phyloP scores from a whole-genome alignment of 53 echinoderm and acorn worm genomes.

The Crossaster papposus region DNA sequence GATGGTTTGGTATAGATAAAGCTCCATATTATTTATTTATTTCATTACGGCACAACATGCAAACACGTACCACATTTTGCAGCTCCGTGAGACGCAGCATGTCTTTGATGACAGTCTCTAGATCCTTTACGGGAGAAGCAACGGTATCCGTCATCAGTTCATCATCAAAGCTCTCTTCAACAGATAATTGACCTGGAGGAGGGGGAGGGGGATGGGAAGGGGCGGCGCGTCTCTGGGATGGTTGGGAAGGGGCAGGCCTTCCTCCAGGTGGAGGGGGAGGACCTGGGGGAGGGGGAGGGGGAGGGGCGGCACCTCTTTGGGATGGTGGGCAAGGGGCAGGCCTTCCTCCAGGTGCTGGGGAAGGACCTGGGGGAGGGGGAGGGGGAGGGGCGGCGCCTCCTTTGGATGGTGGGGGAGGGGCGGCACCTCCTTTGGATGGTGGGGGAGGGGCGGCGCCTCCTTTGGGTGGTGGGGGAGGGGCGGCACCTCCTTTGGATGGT shows the following conservation, averaged over 20 bases:
- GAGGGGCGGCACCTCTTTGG: too few species aligned
- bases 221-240: neutral
- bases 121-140: neutral
- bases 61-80: neutral
- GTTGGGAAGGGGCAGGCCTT: neutral
- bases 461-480: neutral
- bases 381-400: too few species aligned
- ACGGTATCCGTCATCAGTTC: neutral
- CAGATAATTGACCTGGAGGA: neutral
- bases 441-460: too few species aligned
- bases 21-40: neutral
- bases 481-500: too few species aligned
- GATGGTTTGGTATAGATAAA: too few species aligned
- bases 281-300: too few species aligned
- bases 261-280: neutral
- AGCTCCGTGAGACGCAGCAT: neutral
- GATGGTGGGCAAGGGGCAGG: neutral
- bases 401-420: too few species aligned
- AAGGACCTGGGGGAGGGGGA: too few species aligned
- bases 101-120: neutral
- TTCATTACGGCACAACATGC: neutral
- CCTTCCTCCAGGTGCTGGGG: neutral
- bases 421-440: too few species aligned
- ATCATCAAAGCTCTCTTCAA: neutral
- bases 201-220: neutral